These are phyloP conservation scores for Psylliodes chrysocephalus DNA, from an alignment of 2,888 invertebrate species.

Conservation along the genomic window DNA sequence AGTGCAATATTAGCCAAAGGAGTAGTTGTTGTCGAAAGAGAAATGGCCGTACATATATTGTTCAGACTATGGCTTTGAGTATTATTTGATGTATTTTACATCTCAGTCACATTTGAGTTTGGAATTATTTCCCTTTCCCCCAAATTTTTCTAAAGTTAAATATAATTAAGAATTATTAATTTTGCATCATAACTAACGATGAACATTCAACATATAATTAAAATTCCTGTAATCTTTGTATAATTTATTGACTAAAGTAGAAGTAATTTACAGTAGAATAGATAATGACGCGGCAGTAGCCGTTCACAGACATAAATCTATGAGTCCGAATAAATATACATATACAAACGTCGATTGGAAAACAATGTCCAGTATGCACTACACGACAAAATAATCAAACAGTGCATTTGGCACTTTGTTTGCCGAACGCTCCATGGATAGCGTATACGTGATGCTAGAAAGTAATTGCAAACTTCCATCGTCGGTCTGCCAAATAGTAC, in stretches of 20 bases:
- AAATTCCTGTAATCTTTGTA: not conserved
- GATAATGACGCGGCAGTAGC: conserved; percentile 43
- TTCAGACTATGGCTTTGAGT: no score
- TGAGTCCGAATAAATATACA: conserved; percentile 48
- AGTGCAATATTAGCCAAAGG: no score
- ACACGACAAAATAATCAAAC: conserved; percentile 54
- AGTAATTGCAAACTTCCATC: conserved; percentile 42
- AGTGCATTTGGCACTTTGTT: conserved; percentile 56
- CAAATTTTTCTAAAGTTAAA: no score
- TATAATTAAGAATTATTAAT: no score
- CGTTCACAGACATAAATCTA: conserved; percentile 38
- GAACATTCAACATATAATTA: no score
- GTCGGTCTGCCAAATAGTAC: conserved; percentile 5
- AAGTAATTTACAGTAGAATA: conserved; percentile 30
- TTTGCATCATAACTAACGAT: no score
- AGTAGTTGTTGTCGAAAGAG: no score
- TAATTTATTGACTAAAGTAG: conserved; percentile 31
- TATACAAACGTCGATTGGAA: conserved; percentile 50
- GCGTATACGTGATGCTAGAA: conserved; percentile 42
- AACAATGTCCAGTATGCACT: conserved; percentile 54
- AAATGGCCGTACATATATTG: no score
- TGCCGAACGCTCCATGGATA: conserved; percentile 52
- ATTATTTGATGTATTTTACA: no score
- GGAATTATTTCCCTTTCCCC: no score
- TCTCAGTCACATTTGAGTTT: no score